Evolutionary conservation across 2,797 vertebrate species (phyloP), one percentile per base, ranked within the genome.

Genomic region (Cheracebus regulus): DNA sequence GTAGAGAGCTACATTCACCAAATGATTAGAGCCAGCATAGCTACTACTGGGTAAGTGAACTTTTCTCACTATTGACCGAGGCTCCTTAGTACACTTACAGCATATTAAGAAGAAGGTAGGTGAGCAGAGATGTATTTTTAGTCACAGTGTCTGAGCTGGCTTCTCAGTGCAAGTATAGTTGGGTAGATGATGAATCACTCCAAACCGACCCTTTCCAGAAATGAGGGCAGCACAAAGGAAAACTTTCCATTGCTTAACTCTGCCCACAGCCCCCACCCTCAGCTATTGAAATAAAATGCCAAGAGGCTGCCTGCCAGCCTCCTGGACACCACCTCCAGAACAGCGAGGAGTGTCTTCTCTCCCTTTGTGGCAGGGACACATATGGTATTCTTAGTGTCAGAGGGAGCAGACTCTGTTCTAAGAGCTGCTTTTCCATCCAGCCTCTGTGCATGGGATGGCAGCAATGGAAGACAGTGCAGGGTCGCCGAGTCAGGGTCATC

Each of bases 111-210:
- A 91, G 78, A 46, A 61, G 75, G 26, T 41, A 46, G 19, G 61
- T 13, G 52, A 95, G 55, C 57, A 55, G 44, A 20, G 79, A 44
- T 78, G 41, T 88, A 81, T 97, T 93, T 95, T 88, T 82, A 95
- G 79, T 72, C 36, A n/a, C 28, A n/a, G 61, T 39, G 4, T 52
- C 88, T 41, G 72, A 96, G 57, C 73, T 88, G 39, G 50, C 41
- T 76, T 90, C 91, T 86, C 44, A 4, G 22, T 58, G 58, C 6
- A 3, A 75, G 39, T 92, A 30, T 36, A 26, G 48, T 72, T 48
- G 81, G 30, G 39, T 44, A 28, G 30, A 57, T 50, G 73, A 88
- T 50, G 87, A 93, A 41, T 85, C 94, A 89, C 76, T 52, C 39
- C 13, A 50, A 39, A 70, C 30, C 50, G 55, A 83, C 44, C 90